Conservation (phyloP, 2,113 vertebrate species). For the Elanus axillaris region DNA sequence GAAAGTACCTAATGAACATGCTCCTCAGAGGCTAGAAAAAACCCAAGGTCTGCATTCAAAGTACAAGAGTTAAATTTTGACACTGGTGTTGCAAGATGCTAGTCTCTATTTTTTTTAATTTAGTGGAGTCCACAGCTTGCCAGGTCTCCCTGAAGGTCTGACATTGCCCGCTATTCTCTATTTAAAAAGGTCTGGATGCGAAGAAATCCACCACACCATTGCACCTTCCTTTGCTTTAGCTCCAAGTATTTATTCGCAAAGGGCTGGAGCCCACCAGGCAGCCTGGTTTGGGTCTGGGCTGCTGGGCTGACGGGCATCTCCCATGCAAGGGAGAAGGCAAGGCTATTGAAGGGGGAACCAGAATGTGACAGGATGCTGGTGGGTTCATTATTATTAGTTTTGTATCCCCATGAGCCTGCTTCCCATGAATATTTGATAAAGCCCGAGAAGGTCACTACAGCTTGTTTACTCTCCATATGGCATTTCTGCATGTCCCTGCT, state of each 20-base stretch:
- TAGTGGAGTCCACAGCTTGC: not conserved
- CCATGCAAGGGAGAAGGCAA: fast-evolving
- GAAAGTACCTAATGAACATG: not conserved
- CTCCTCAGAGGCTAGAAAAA: not conserved
- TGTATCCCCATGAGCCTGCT: not conserved
- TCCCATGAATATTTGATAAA: conserved; percentile 12
- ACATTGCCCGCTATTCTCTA: not conserved
- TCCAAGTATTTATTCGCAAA: not conserved
- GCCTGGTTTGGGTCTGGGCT: not conserved
- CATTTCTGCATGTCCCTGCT: not conserved
- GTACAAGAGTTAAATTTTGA: not conserved
- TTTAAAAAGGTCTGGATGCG: not conserved
- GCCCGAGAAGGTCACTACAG: not conserved
- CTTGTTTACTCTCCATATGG: conserved; percentile 21
- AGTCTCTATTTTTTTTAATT: not conserved
- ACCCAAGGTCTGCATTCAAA: not conserved
- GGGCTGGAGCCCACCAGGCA: not conserved
- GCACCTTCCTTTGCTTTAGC: not conserved
- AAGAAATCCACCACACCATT: not conserved
- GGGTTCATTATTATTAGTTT: conserved; percentile 2
- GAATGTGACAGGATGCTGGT: not conserved
- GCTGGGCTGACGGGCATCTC: not conserved
- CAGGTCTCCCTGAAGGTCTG: not conserved
- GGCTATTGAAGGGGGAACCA: not conserved
- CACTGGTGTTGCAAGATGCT: not conserved